Conservation (phyloP, 2,113 vertebrate genomes). For the Cepphus grylle region DNA sequence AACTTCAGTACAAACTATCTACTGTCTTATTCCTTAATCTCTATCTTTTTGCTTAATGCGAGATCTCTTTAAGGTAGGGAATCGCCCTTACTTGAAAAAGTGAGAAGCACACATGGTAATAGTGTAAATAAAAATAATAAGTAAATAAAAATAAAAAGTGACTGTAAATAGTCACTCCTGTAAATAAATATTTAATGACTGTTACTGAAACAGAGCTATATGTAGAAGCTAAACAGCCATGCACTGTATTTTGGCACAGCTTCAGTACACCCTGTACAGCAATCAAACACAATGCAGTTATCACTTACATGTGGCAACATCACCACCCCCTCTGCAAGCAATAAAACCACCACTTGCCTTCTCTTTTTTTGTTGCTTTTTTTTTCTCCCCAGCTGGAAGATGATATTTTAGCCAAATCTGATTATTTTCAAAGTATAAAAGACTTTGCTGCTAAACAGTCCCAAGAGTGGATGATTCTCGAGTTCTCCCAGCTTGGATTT, state of each 20-base stretch:
- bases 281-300: background rate
- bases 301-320: background rate
- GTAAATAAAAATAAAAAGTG: too few relatives aligned
- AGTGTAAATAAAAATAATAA: too few relatives aligned
- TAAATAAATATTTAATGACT: background rate
- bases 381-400: conserved; percentile 75
- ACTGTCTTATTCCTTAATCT: background rate
- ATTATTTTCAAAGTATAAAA: conserved; percentile 68
- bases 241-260: background rate
- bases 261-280: background rate
- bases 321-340: background rate
- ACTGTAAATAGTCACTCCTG: background rate
- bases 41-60: background rate
- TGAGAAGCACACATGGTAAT: background rate
- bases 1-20: background rate
- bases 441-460: conserved; percentile 58
- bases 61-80: background rate
- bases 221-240: background rate
- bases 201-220: background rate
- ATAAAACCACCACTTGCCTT: background rate
- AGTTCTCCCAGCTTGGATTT: conserved; percentile 81
- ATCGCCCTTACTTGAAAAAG: background rate
- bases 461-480: conserved; percentile 74
- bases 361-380: background rate
- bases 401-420: conserved; percentile 75